Evolutionary conservation across 2,888 invertebrate species (phyloP), one percentile per base, ranked within the genome.

Genomic region (Eupithecia inturbata): DNA sequence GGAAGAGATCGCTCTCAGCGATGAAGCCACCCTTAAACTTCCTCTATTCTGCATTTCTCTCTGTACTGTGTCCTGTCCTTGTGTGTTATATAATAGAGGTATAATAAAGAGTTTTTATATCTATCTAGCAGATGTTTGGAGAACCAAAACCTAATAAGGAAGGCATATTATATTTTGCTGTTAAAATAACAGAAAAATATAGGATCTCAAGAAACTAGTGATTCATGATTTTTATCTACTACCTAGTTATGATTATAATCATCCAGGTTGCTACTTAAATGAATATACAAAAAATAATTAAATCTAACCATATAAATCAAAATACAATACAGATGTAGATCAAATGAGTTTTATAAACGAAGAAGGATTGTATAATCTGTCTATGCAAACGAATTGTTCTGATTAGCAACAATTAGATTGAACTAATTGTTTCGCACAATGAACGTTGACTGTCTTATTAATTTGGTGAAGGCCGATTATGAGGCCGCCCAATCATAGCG

Each of bases 351-450:
- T 53, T 53, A 53, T 22, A 22, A 53, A 22, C 53, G 3, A 49
- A 9, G 53, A 53, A 57, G 22, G 57, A 57, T 57, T 57, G 57
- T 57, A 14, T 12, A 26, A 26, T 57, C 12, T 5, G 57, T 26
- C 22, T 53, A 22, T 14, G 57, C 26, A 26, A 26, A 57, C 12
- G 22, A 4, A 26, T 57, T 57, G 57, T 26, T 12, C 57, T 57
- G 26, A 22, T 57, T 26, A 57, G 57, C 57, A 26, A 57, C 6
- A 64, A 71, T 68, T 67, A 67, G 49, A 60, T 33, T 63, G 63
- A 57, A 41, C 33, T 64, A 64, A 70, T 72, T 72, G 70, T 72
- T 63, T n/a, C 4, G 57, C 39, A 36, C 75, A 72, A 67, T 72
- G 70, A 16, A 64, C 36, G 41, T 72, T 63, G n/a, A 63, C 68